Evolutionary conservation across 2,888 invertebrate species (phyloP), one percentile per base, ranked within the genome.

Genomic region (Leptura quadrifasciata): DNA sequence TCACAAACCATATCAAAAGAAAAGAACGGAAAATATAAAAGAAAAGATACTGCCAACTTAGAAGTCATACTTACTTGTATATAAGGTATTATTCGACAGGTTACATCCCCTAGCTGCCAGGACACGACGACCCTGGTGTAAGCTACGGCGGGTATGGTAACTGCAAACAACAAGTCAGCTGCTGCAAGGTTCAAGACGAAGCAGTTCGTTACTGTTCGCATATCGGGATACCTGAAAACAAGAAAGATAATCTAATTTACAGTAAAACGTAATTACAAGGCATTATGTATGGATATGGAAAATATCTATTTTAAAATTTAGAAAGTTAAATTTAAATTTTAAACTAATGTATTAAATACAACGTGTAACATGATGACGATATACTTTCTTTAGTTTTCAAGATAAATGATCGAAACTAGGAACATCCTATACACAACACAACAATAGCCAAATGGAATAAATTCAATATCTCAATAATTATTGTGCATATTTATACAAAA

Each of bases 101-200:
- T 86, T 9, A 88, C 82, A 79, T 91, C 90, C 8, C 91, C 92
- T 71, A 92, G 87, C 73, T 85, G 85, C 92, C 92, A 92, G 31
- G 90, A 88, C 64, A 90, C 88, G 24, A 89, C 88, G n/a, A 91
- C 83, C 76, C 92, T 88, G 6, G 91, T 90, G 79, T 90, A 90
- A 18, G 91, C 90, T 64, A 92, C 90, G 8, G 90, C 90, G 3
- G 92, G 92, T 78, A 91, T 91, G 55, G 91, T 91, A 31, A 90
- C 80, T 21, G 91, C 90, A 83, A 92, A 92, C 65, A 92, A 85
- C 76, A 94, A 88, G 88, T 94, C 94, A 21, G 94, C 92, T 76
- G 93, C 92, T 15, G 94, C 93, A 83, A 92, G 87, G 86, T 92
- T 92, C 80, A 91, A 89, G 71, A 92, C 89, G 85, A 91, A 91